phyloP scores from a whole-genome alignment of 2,113 vertebrate species.

The Microtus ochrogaster region DNA sequence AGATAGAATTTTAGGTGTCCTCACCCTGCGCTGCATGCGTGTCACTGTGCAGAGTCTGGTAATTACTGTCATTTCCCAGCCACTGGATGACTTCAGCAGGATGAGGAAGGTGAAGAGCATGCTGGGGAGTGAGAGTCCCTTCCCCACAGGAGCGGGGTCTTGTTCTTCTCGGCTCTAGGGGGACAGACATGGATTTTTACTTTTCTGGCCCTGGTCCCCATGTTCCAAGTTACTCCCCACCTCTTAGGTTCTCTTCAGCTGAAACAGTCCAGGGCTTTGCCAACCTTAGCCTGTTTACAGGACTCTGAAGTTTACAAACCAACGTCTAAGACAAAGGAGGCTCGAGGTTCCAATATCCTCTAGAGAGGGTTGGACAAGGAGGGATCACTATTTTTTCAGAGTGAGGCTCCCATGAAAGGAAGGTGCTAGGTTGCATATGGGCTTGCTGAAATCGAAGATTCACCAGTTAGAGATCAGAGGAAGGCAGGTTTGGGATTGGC shows the following conservation, averaged over 20 bases:
- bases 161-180: not conserved
- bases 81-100: not conserved
- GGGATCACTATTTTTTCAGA: not conserved
- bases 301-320: not conserved
- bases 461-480: not conserved
- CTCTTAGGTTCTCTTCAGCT: not conserved
- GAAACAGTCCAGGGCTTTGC: not conserved
- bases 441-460: not conserved
- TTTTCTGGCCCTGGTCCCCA: not conserved
- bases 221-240: not conserved
- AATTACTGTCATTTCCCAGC: not conserved
- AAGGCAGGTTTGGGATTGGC: not conserved
- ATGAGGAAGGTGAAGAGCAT: not conserved
- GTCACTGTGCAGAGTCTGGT: not conserved
- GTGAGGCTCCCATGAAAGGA: not conserved
- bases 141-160: too few relatives aligned
- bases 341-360: not conserved
- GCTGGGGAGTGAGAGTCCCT: not conserved
- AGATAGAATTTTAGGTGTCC: not conserved
- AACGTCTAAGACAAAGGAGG: not conserved
- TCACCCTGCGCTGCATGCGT: accelerated
- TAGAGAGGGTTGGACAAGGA: not conserved
- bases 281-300: not conserved
- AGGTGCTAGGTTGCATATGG: not conserved
- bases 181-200: too few relatives aligned